A percentile compares a stretch with the other conserved stretches of the same genome.
phyloP scores from a whole-genome alignment of 2,113 vertebrate genomes.

The Barbus barbus region DNA sequence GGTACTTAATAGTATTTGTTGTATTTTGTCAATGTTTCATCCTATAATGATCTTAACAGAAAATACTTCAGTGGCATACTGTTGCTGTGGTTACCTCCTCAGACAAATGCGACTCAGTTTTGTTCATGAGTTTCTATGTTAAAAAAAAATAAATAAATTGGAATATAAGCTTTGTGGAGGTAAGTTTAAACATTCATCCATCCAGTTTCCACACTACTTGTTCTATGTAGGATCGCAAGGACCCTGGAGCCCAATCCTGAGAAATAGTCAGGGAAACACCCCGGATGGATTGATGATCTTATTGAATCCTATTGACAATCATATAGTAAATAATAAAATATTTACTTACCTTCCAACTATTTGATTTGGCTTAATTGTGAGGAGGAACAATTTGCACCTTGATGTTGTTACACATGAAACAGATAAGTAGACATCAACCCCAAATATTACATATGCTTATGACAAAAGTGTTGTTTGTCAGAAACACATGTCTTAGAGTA shows the following conservation, averaged over 20 bases:
- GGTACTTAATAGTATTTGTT: background rate
- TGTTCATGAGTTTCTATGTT: background rate
- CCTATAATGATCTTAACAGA: background rate
- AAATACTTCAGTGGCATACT: background rate
- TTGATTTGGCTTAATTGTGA: no score
- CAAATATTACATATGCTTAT: background rate
- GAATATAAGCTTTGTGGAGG: background rate
- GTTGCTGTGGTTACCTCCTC: background rate
- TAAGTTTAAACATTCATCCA: background rate
- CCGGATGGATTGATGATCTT: background rate
- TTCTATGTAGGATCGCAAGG: background rate
- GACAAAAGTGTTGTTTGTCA: slow-evolving; percentile 31
- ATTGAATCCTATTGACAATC: background rate
- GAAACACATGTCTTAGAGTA: background rate
- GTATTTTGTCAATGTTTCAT: background rate
- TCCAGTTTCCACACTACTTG: background rate
- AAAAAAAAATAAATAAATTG: no score
- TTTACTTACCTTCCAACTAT: background rate
- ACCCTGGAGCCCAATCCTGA: no score
- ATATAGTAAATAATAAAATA: background rate
- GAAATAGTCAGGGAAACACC: background rate
- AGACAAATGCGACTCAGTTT: background rate
- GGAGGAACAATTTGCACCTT: background rate
- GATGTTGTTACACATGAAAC: background rate
- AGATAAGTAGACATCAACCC: background rate